Percentiles rank a stretch among this genome's conserved stretches.
These are phyloP conservation scores for Chaetops frenatus DNA, from an alignment of 2,113 vertebrate genomes.

Conservation along the genomic window DNA sequence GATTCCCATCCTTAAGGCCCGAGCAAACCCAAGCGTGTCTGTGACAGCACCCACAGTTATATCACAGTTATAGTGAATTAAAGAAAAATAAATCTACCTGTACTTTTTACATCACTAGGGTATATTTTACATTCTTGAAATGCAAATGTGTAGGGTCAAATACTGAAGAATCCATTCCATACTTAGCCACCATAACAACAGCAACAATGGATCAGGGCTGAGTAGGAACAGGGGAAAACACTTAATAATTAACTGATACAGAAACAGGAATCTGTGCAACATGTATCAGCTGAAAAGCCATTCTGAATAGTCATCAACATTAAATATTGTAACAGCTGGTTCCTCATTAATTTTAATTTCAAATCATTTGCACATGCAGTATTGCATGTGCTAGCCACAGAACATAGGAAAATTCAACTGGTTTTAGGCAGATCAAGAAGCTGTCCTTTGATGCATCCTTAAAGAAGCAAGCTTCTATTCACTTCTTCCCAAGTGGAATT, in stretches of 20 bases:
- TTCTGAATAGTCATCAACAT: not conserved
- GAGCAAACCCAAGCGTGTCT: not conserved
- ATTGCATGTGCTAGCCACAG: conserved; percentile 19
- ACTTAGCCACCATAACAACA: not conserved
- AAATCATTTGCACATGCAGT: not conserved
- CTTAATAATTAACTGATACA: not conserved
- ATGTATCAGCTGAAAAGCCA: not conserved
- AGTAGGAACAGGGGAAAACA: not conserved
- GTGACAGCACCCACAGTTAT: not conserved
- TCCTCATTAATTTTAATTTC: not conserved
- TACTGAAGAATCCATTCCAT: not conserved
- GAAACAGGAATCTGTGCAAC: not conserved
- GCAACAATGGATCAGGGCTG: not conserved
- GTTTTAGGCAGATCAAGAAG: not conserved
- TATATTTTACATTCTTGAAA: not conserved
- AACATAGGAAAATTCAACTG: not conserved
- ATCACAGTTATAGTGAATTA: not conserved
- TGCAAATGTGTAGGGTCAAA: not conserved
- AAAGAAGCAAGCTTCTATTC: not conserved
- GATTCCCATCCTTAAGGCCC: not conserved
- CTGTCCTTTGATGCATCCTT: not conserved
- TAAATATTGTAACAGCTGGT: conserved; percentile 1
- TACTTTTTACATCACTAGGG: not conserved
- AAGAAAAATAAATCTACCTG: not conserved
- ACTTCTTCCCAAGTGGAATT: not conserved